Conservation (phyloP, 2,113 vertebrate genomes). For the Calyptommatus sinebrachiatus region DNA sequence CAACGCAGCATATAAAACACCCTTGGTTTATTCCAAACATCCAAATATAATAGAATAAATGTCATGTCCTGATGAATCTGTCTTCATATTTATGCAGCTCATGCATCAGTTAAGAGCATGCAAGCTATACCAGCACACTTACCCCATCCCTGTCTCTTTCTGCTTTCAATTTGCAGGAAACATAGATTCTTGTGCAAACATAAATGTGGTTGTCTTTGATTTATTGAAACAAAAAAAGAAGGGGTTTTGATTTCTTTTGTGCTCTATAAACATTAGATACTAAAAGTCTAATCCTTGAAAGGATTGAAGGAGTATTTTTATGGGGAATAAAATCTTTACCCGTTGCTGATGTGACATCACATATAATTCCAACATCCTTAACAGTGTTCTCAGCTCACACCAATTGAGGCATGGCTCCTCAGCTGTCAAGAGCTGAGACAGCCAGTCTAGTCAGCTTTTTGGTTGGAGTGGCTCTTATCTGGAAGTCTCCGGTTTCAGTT, state of each 20-base stretch:
- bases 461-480: too few relatives aligned
- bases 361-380: conserved; percentile 23
- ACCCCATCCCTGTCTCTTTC: too few relatives aligned
- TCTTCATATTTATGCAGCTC: not conserved
- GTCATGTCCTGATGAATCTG: too few relatives aligned
- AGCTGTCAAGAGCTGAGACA: conserved; percentile 34
- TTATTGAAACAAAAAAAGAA: not conserved
- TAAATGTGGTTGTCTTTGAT: not conserved
- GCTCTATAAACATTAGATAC: not conserved
- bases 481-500: too few relatives aligned
- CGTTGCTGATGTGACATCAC: not conserved
- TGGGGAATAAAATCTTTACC: conserved; percentile 27
- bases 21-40: too few relatives aligned
- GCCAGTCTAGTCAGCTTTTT: too few relatives aligned
- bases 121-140: not conserved
- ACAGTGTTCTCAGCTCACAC: conserved; percentile 8
- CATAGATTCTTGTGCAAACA: not conserved
- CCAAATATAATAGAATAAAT: too few relatives aligned
- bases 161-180: not conserved
- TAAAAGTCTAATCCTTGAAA: not conserved
- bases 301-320: not conserved
- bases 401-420: conserved; percentile 16
- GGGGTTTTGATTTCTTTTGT: not conserved
- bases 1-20: too few relatives aligned
- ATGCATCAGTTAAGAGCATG: not conserved